Percentiles rank a stretch among this genome's conserved stretches.
phyloP scores from a whole-genome alignment of 2,888 invertebrate genomes.

The Gisinianus flammeolus region DNA sequence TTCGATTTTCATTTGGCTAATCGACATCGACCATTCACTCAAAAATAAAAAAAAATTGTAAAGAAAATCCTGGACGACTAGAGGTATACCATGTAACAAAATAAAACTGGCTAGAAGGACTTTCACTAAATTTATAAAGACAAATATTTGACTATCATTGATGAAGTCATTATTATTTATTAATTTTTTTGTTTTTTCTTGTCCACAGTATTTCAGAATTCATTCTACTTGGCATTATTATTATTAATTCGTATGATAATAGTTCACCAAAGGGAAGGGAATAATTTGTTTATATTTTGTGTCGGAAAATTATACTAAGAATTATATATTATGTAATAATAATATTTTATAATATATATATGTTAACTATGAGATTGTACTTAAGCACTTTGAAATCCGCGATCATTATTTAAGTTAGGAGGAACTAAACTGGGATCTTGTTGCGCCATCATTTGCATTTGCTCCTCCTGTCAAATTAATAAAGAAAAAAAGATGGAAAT shows the following conservation, averaged over 20 bases:
- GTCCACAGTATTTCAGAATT: not conserved
- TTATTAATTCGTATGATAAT: not conserved
- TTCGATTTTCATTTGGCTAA: constrained; percentile 36
- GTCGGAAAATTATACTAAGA: too few relatives aligned
- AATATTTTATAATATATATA: not conserved
- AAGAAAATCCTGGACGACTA: not conserved
- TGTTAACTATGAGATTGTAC: not conserved
- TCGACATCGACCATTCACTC: constrained; percentile 12
- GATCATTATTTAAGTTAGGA: not conserved
- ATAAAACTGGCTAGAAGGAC: not conserved
- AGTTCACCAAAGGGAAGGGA: not conserved
- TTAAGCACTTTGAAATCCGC: constrained; percentile 25
- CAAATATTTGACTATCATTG: not conserved
- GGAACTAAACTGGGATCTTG: constrained; percentile 45
- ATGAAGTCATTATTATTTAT: not conserved
- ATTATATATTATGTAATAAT: not conserved
- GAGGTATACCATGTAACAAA: not conserved
- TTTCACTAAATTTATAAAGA: not conserved
- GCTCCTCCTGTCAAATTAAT: constrained; percentile 50
- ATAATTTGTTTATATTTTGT: too few relatives aligned
- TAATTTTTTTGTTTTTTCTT: not conserved
- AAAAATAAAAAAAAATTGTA: not conserved
- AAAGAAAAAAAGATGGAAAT: constrained; percentile 9
- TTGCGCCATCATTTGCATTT: constrained; percentile 57
- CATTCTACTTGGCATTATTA: not conserved